phyloP scores from a whole-genome alignment of 2,888 invertebrate genomes.

The Cancer borealis region DNA sequence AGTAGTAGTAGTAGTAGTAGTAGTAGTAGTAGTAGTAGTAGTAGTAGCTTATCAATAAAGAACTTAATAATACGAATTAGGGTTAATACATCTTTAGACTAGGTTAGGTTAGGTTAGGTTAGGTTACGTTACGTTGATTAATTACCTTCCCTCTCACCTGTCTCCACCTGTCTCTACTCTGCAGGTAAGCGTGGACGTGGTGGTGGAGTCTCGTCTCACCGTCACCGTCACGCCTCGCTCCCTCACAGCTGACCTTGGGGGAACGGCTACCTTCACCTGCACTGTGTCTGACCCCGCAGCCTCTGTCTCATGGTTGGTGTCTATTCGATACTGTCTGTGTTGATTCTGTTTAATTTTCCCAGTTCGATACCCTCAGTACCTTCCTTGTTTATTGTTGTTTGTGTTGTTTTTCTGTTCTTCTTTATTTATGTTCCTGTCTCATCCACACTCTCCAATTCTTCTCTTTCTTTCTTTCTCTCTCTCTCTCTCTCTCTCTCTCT shows the following conservation, averaged over 20 bases:
- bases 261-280: conserved; percentile 60
- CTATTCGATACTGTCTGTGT: not conserved
- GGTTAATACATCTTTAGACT: too few relatives aligned
- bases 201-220: conserved; percentile 43
- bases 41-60: too few relatives aligned
- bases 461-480: not conserved
- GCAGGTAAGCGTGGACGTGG: conserved; percentile 62
- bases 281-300: conserved; percentile 59
- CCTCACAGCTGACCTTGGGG: conserved; percentile 61
- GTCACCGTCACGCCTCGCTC: conserved; percentile 50
- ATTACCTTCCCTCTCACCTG: not conserved
- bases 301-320: conserved; percentile 52
- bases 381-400: not conserved
- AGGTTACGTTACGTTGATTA: too few relatives aligned
- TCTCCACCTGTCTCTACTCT: not conserved
- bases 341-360: not conserved
- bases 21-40: too few relatives aligned
- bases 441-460: not conserved
- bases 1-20: too few relatives aligned
- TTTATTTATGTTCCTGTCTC: not conserved
- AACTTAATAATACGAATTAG: too few relatives aligned
- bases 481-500: conserved; percentile 51
- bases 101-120: too few relatives aligned
- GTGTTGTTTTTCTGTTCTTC: not conserved
- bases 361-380: not conserved